phyloP scores from a whole-genome alignment of 2,797 vertebrate genomes.

The Brachyalestes nurse region DNA sequence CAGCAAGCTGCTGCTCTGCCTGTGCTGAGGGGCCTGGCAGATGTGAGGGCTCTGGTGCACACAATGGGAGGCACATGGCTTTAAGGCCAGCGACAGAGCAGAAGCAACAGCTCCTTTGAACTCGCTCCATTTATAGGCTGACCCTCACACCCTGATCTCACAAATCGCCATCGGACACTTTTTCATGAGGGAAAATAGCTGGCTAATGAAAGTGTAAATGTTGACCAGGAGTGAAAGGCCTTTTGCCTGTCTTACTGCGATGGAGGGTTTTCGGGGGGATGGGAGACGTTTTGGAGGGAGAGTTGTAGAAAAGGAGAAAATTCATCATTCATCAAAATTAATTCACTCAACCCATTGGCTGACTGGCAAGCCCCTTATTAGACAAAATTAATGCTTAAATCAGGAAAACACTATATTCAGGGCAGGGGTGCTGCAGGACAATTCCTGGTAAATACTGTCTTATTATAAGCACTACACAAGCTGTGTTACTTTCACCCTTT shows the following conservation, averaged over 20 bases:
- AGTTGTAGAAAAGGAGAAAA: slow-evolving; percentile 7
- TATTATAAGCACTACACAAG: background rate
- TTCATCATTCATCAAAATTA: background rate
- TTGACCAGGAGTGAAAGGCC: background rate
- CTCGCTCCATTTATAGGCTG: slow-evolving; percentile 61
- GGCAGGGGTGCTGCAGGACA: background rate
- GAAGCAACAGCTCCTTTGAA: slow-evolving; percentile 68
- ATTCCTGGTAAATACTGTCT: background rate
- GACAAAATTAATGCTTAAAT: background rate
- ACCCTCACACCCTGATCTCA: slow-evolving; percentile 59
- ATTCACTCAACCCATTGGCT: background rate
- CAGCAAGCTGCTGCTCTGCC: slow-evolving; percentile 36
- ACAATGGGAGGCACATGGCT: slow-evolving; percentile 59
- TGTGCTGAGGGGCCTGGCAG: slow-evolving; percentile 54
- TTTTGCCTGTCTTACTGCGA: background rate
- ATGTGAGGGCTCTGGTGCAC: slow-evolving; percentile 59
- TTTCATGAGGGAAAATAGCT: slow-evolving; percentile 64
- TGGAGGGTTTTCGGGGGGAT: background rate
- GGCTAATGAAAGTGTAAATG: slow-evolving; percentile 59
- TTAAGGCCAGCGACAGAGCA: slow-evolving; percentile 59
- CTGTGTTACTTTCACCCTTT: background rate
- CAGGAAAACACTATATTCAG: background rate
- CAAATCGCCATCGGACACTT: slow-evolving; percentile 55
- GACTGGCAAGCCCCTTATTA: background rate
- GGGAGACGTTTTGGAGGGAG: background rate